A percentile compares a stretch with the other conserved stretches of the same genome.
Evolutionary conservation across 2,888 invertebrate species (phyloP).

Genomic region (Orthosia gracilis): DNA sequence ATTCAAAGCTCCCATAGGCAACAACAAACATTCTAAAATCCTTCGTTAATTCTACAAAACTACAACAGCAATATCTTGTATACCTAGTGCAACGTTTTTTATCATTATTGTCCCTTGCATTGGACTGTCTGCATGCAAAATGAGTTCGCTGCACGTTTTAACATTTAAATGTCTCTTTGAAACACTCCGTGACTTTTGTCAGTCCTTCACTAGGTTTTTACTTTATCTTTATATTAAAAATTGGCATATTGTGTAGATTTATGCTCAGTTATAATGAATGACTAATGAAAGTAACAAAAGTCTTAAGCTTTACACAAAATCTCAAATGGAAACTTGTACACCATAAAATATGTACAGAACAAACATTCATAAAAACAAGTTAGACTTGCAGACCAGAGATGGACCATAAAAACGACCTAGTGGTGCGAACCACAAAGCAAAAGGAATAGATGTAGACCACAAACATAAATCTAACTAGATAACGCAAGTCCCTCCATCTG

Average conservation of each 20-base stretch:
- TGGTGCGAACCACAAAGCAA: no score
- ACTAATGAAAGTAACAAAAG: no score
- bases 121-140: slow-evolving; percentile 23
- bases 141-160: slow-evolving; percentile 28
- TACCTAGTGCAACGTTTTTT: not conserved
- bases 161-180: slow-evolving; percentile 46
- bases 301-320: no score
- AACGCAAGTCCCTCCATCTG: no score
- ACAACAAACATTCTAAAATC: not conserved
- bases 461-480: no score
- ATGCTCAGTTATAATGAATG: no score
- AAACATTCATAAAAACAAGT: no score
- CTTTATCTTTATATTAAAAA: not conserved
- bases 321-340: no score
- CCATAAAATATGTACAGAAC: no score
- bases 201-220: not conserved
- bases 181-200: slow-evolving; percentile 7
- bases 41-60: not conserved
- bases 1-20: not conserved
- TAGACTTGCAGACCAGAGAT: no score
- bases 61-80: slow-evolving; percentile 17
- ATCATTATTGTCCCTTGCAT: slow-evolving; percentile 7
- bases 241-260: not conserved
- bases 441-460: no score
- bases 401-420: no score